Conservation (phyloP, 2,888 invertebrate species). For the Tiliacea aurago region DNA sequence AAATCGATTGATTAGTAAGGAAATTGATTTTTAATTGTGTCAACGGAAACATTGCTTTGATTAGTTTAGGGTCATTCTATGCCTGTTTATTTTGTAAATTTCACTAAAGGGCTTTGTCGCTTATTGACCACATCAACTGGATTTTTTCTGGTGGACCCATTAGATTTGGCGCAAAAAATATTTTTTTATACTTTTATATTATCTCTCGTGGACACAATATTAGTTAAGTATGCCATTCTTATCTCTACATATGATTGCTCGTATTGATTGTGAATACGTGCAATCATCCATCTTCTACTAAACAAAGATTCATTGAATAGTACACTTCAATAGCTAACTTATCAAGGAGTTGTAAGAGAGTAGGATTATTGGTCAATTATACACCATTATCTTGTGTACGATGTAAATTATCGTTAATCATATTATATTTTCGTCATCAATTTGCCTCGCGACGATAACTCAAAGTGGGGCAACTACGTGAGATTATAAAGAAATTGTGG, state of each 20-base stretch:
- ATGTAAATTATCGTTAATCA: constrained; percentile 33
- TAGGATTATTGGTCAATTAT: constrained; percentile 36
- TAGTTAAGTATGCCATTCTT: not conserved
- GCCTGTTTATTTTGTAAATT: not conserved
- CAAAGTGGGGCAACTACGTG: constrained; percentile 20
- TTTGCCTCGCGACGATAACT: constrained; percentile 8
- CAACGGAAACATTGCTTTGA: not conserved
- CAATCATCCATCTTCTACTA: constrained; percentile 16
- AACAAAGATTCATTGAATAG: constrained; percentile 34
- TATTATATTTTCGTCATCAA: constrained; percentile 6
- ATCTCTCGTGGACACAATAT: not conserved
- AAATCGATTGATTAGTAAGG: not conserved
- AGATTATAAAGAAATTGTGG: not conserved
- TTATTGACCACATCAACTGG: not conserved
- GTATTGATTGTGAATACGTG: constrained; percentile 26
- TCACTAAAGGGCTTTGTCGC: not conserved
- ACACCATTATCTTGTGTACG: constrained; percentile 29
- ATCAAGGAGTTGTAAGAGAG: constrained; percentile 20
- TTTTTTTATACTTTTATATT: not conserved
- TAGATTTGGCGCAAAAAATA: not conserved
- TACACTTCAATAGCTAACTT: no score
- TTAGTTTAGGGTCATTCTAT: not conserved
- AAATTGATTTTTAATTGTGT: not conserved
- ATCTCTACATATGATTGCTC: constrained; percentile 31
- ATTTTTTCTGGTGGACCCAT: not conserved